Evolutionary conservation across 2,888 invertebrate species (phyloP).

Genomic region (Diarsia mendica): DNA sequence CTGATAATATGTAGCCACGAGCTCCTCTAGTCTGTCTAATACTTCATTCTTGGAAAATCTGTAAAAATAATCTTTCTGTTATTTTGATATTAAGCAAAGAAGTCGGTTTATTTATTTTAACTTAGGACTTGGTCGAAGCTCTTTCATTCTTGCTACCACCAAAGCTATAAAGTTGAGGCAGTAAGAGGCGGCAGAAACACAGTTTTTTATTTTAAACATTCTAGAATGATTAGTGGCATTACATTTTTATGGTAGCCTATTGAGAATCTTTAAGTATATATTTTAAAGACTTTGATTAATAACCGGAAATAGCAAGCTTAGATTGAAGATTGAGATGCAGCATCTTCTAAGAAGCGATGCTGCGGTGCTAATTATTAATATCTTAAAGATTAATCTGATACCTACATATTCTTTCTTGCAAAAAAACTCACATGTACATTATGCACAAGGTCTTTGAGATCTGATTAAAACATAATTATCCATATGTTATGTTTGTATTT

Average conservation of each 20-base stretch:
- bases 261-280: background rate
- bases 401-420: background rate
- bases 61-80: background rate
- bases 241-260: background rate
- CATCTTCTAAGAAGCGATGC: background rate
- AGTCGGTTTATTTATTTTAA: background rate
- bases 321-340: background rate
- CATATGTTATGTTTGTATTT: constrained; percentile 15
- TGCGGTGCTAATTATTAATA: background rate
- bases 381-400: background rate
- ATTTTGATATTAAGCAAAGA: background rate
- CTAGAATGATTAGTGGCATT: background rate
- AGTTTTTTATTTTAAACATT: background rate
- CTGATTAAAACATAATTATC: constrained; percentile 29
- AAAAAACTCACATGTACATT: constrained; percentile 4
- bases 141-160: background rate
- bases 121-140: background rate
- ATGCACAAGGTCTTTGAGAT: constrained; percentile 20
- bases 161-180: background rate
- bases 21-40: no score
- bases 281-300: background rate
- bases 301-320: background rate
- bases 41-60: background rate
- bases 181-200: background rate
- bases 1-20: no score